phyloP scores from a whole-genome alignment of 2,888 invertebrate species.

The Rhagonycha fulva region DNA sequence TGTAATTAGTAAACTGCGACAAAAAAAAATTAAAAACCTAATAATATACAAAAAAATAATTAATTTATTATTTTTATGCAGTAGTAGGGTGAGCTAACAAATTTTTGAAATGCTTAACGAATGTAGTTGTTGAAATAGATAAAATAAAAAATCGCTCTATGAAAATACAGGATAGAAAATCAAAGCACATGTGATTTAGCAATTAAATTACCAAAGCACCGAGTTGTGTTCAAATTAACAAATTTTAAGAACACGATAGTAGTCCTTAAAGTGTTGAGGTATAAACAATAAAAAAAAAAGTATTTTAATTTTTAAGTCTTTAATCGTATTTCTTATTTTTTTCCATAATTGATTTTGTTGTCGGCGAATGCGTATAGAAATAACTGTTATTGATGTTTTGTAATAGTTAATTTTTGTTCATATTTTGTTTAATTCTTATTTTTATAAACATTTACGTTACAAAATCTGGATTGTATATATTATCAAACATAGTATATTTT shows the following conservation, averaged over 20 bases:
- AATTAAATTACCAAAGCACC: constrained; percentile 52
- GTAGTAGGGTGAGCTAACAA: constrained; percentile 21
- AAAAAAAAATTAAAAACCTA: constrained; percentile 14
- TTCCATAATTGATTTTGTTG: constrained; percentile 17
- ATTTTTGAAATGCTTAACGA: constrained; percentile 12
- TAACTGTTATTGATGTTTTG: neutral
- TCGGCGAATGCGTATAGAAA: constrained; percentile 8
- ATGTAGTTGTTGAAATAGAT: neutral
- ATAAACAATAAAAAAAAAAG: constrained; percentile 17
- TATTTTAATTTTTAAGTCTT: constrained; percentile 23
- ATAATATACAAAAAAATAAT: constrained; percentile 7
- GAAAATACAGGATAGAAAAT: constrained; percentile 34
- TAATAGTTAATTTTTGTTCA: neutral
- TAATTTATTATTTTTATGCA: constrained; percentile 10
- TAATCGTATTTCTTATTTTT: constrained; percentile 21
- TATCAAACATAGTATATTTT: constrained; percentile 13
- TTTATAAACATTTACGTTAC: constrained; percentile 12
- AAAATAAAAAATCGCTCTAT: neutral
- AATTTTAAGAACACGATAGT: constrained; percentile 30
- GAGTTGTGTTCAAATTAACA: constrained; percentile 51
- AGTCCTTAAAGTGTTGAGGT: constrained; percentile 33
- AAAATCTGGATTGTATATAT: constrained; percentile 12
- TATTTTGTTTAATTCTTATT: constrained; percentile 3
- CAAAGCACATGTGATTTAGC: constrained; percentile 43
- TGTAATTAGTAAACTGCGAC: constrained; percentile 17